These are phyloP conservation scores for Chinchilla lanigera DNA, from an alignment of 2,113 vertebrate species.

Conservation along the genomic window DNA sequence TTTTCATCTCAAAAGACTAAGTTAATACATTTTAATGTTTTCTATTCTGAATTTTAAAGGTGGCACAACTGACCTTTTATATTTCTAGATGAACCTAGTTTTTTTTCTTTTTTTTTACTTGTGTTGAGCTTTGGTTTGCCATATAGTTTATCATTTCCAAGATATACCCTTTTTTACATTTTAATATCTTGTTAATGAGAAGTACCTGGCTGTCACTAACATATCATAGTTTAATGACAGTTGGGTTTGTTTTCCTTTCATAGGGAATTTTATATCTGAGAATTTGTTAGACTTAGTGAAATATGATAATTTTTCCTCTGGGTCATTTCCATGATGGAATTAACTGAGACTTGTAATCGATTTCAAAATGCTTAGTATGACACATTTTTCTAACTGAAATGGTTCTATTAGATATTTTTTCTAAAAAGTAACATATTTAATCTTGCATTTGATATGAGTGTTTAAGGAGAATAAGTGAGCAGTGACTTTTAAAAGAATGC, in stretches of 20 bases:
- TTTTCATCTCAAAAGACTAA: neutral
- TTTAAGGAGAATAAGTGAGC: conserved; percentile 14
- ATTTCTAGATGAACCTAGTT: neutral
- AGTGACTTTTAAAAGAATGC: neutral
- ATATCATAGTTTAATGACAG: neutral
- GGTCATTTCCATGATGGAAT: neutral
- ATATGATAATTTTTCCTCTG: neutral
- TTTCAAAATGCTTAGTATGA: conserved; percentile 26
- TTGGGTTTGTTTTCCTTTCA: neutral
- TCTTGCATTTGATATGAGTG: conserved; percentile 2
- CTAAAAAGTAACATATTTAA: conserved; percentile 14
- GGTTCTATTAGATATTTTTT: neutral
- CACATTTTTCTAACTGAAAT: conserved; percentile 3
- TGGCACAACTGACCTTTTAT: neutral
- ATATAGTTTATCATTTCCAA: neutral
- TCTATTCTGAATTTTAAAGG: neutral
- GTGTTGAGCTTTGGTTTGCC: neutral
- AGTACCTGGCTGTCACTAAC: neutral
- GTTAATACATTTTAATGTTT: neutral
- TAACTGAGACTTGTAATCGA: neutral
- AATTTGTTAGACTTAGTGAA: neutral
- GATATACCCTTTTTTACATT: neutral
- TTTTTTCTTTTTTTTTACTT: neutral
- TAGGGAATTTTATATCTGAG: neutral
- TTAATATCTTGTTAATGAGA: conserved; percentile 1